These are phyloP conservation scores for Cheilosia grossa DNA, from an alignment of 2,888 invertebrate species.

Conservation along the genomic window DNA sequence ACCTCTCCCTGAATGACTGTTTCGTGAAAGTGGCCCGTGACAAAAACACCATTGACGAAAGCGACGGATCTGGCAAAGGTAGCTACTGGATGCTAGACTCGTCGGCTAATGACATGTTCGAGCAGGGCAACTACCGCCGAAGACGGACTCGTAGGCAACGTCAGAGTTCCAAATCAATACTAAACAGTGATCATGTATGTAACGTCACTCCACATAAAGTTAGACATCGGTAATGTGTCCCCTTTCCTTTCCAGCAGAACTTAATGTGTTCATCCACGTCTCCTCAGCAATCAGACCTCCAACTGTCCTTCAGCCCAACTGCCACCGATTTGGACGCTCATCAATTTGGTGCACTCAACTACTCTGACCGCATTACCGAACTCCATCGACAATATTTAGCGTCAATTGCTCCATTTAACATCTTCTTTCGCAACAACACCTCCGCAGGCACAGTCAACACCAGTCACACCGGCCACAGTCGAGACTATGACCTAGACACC, in stretches of 20 bases:
- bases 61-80: constrained; percentile 86
- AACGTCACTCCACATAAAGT: background rate
- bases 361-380: constrained; percentile 82
- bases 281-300: constrained; percentile 52
- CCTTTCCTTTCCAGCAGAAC: constrained; percentile 36
- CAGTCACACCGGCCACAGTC: constrained; percentile 45
- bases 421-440: constrained; percentile 78
- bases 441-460: constrained; percentile 46
- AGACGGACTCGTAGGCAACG: constrained; percentile 87
- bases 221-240: background rate
- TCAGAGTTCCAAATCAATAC: constrained; percentile 78
- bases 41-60: constrained; percentile 82
- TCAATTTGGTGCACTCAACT: constrained; percentile 78
- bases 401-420: constrained; percentile 81
- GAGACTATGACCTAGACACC: constrained; percentile 70
- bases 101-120: constrained; percentile 92
- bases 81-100: constrained; percentile 93
- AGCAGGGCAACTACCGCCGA: constrained; percentile 93
- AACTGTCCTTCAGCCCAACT: constrained; percentile 51
- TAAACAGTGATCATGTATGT: constrained; percentile 62
- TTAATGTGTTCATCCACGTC: constrained; percentile 50
- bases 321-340: constrained; percentile 58
- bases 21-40: constrained; percentile 88
- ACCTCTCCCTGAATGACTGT: constrained; percentile 91
- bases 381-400: constrained; percentile 82